phyloP scores from a whole-genome alignment of 92 coral and sea anemone species.

The Zoanthus sociatus region DNA sequence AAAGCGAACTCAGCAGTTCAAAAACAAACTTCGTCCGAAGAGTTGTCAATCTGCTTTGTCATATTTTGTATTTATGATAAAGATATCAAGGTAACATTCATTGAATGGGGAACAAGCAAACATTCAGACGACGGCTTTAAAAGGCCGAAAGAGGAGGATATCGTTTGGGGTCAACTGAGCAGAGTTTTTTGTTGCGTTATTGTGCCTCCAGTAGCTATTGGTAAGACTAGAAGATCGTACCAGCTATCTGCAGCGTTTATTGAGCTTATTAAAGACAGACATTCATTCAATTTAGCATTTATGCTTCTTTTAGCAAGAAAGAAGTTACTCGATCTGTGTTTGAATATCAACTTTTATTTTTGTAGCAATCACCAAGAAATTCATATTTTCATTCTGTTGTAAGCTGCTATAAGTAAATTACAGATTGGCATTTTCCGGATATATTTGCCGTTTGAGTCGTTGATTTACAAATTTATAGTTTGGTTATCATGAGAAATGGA shows the following conservation, averaged over 20 bases:
- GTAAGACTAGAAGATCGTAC: slow-evolving; percentile 19
- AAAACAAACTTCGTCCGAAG: too few relatives aligned
- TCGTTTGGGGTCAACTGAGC: slow-evolving; percentile 10
- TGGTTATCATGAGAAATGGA: slow-evolving; percentile 8
- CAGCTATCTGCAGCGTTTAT: not conserved
- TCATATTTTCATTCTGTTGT: slow-evolving; percentile 6
- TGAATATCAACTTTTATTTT: slow-evolving; percentile 7
- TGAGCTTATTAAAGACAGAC: not conserved
- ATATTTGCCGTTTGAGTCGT: slow-evolving; percentile 7
- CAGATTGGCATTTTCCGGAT: slow-evolving; percentile 12
- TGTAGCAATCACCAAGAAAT: slow-evolving; percentile 12
- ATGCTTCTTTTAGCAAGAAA: not conserved
- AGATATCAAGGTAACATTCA: too few relatives aligned
- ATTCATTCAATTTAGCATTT: not conserved
- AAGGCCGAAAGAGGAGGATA: slow-evolving; percentile 22
- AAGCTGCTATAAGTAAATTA: slow-evolving; percentile 4
- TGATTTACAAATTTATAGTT: not conserved
- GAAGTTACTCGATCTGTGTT: not conserved
- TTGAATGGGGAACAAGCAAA: too few relatives aligned
- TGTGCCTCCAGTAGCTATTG: slow-evolving; percentile 31
- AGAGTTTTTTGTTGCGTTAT: slow-evolving; percentile 33
- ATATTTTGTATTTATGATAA: too few relatives aligned
- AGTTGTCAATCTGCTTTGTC: too few relatives aligned
- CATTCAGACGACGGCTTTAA: too few relatives aligned
- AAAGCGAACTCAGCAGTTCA: too few relatives aligned